Evolutionary conservation across 2,113 vertebrate genomes (phyloP).

Genomic region (Coptodon rendalli): DNA sequence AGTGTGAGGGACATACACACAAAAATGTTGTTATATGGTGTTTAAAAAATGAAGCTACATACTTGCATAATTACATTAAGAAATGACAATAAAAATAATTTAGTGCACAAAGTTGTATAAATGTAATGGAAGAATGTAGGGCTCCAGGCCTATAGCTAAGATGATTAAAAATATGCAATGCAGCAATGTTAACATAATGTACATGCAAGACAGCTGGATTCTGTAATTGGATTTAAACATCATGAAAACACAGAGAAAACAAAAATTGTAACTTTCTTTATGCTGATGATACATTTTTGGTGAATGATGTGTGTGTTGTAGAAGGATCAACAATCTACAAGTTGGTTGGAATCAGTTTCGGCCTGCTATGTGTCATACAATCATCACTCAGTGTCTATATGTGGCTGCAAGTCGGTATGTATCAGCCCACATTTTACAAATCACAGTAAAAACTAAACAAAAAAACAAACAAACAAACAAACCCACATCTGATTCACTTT

Average conservation of each 20-base stretch:
- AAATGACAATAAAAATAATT: background rate
- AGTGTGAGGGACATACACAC: background rate
- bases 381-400: background rate
- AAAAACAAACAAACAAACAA: background rate
- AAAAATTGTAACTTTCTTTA: background rate
- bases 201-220: background rate
- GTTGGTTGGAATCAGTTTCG: background rate
- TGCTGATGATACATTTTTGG: background rate
- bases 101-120: background rate
- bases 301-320: background rate
- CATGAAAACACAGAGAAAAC: background rate
- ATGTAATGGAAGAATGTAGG: background rate
- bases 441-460: background rate
- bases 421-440: background rate
- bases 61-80: background rate
- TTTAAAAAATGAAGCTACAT: background rate
- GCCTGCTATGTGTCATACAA: background rate
- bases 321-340: background rate
- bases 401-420: background rate
- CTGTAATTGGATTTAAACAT: background rate
- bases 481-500: background rate
- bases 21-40: background rate
- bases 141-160: rapidly evolving
- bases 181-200: background rate
- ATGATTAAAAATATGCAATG: background rate